Percentiles rank a stretch among this genome's conserved stretches.
These are phyloP conservation scores for Microctonus hyperodae DNA, from an alignment of 2,888 invertebrate species.

Conservation along the genomic window DNA sequence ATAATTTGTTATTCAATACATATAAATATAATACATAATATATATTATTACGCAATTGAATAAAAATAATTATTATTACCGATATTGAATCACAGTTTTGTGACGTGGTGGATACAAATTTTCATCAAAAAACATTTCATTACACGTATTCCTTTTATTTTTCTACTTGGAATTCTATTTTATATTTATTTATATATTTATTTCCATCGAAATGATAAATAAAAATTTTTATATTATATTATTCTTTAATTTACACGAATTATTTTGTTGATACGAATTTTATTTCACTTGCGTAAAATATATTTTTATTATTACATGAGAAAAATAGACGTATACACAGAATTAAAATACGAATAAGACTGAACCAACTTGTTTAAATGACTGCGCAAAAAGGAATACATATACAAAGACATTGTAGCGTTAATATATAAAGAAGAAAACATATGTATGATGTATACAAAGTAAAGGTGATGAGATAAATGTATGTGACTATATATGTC, in stretches of 20 bases:
- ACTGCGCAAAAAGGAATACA: conserved; percentile 53
- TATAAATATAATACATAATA: not conserved
- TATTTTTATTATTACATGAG: conserved; percentile 14
- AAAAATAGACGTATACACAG: conserved; percentile 43
- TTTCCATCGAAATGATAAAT: too few relatives aligned
- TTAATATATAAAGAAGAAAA: not conserved
- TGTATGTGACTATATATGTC: not conserved
- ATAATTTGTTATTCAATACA: not conserved
- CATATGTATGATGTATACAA: not conserved
- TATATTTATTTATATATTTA: too few relatives aligned
- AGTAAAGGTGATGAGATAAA: conserved; percentile 2
- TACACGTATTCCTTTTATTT: too few relatives aligned
- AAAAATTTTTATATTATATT: too few relatives aligned
- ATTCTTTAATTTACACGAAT: too few relatives aligned
- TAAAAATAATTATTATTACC: conserved; percentile 49
- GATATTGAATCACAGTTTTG: conserved; percentile 54
- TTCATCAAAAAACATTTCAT: conserved; percentile 40
- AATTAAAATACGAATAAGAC: conserved; percentile 35
- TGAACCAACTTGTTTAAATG: conserved; percentile 46
- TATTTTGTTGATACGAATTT: too few relatives aligned
- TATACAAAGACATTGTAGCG: not conserved
- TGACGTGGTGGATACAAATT: conserved; percentile 55
- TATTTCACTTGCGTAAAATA: not conserved
- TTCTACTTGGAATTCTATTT: too few relatives aligned
- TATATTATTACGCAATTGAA: conserved; percentile 12